These are phyloP conservation scores for Falco punctatus DNA, from an alignment of 2,113 vertebrate species.

Conservation along the genomic window DNA sequence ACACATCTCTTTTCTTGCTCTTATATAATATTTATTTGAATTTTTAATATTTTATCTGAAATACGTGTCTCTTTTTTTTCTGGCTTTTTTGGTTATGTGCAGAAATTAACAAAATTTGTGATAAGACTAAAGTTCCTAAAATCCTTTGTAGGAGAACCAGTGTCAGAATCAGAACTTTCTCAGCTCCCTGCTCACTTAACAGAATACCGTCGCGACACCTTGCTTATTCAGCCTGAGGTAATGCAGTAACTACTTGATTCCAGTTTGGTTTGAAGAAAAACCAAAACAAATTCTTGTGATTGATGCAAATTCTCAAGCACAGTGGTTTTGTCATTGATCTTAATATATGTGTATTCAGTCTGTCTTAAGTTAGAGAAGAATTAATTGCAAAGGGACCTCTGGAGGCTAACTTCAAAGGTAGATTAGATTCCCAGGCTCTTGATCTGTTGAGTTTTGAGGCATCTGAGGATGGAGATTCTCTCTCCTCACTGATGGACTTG, in stretches of 20 bases:
- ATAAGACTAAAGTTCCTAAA: background rate
- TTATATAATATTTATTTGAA: background rate
- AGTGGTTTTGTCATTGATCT: background rate
- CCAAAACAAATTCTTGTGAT: background rate
- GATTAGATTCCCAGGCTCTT: background rate
- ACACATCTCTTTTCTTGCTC: background rate
- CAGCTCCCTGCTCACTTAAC: constrained; percentile 76
- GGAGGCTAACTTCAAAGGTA: background rate
- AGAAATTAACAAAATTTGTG: background rate
- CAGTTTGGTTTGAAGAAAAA: background rate
- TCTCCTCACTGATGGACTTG: background rate
- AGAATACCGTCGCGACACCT: constrained; percentile 67
- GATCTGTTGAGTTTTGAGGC: background rate
- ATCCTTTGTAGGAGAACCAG: constrained; percentile 68
- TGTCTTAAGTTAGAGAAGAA: background rate
- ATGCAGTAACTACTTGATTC: background rate
- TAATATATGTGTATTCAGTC: background rate
- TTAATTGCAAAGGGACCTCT: background rate
- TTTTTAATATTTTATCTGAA: background rate
- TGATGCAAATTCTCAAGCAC: background rate
- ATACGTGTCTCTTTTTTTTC: background rate
- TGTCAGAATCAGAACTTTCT: constrained; percentile 47
- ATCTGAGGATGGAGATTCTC: background rate
- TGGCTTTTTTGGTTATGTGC: background rate
- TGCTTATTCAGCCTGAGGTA: constrained; percentile 83